phyloP scores from a whole-genome alignment of 2,888 invertebrate species.

The Amphipyra berbera region DNA sequence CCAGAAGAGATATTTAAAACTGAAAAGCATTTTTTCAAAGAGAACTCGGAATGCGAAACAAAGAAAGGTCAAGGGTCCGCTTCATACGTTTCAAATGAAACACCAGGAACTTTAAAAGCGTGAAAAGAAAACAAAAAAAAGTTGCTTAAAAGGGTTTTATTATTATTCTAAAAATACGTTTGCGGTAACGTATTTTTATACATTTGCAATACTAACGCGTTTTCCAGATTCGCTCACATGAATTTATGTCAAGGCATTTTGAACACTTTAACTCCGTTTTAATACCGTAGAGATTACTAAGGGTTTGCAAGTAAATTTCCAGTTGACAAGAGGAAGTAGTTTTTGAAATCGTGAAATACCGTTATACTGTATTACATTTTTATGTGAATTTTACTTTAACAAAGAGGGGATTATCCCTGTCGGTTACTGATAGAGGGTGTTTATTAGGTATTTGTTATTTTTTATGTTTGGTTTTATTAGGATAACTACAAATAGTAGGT shows the following conservation, averaged over 20 bases:
- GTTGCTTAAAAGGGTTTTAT: too few relatives aligned
- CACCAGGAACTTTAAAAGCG: slow-evolving; percentile 22
- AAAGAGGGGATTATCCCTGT: background rate
- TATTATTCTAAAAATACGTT: too few relatives aligned
- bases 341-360: slow-evolving; percentile 18
- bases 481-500: too few relatives aligned
- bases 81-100: slow-evolving; percentile 30
- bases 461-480: too few relatives aligned
- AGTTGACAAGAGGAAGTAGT: slow-evolving; percentile 23
- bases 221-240: slow-evolving; percentile 18
- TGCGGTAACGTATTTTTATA: background rate
- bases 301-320: slow-evolving; percentile 37
- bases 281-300: slow-evolving; percentile 49
- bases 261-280: slow-evolving; percentile 37
- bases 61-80: slow-evolving; percentile 43
- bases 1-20: slow-evolving; percentile 22
- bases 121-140: slow-evolving; percentile 10
- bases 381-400: background rate
- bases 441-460: too few relatives aligned
- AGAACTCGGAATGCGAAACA: slow-evolving; percentile 35
- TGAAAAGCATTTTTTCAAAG: slow-evolving; percentile 34
- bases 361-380: background rate
- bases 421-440: too few relatives aligned
- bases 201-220: slow-evolving; percentile 21
- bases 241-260: slow-evolving; percentile 43